These are phyloP conservation scores for Ancistrus triradiatus DNA, from an alignment of 2,113 vertebrate species.

Conservation along the genomic window DNA sequence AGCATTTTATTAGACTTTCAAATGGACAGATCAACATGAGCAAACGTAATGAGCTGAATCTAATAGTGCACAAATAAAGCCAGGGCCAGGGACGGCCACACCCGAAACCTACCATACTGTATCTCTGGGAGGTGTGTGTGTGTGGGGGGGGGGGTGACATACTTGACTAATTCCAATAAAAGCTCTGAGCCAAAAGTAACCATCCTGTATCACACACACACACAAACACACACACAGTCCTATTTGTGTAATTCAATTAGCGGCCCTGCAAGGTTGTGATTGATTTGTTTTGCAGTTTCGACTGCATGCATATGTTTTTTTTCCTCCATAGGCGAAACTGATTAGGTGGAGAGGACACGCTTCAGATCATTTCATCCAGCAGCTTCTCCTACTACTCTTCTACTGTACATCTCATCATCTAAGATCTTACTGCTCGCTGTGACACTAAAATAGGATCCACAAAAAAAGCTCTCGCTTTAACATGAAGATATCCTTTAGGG, in stretches of 20 bases:
- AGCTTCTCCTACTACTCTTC: neutral
- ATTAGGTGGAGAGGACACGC: conserved; percentile 52
- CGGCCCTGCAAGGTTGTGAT: conserved; percentile 61
- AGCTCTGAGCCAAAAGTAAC: conserved; percentile 55
- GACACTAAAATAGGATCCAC: too few species aligned
- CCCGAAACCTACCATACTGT: too few species aligned
- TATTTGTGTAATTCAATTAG: conserved; percentile 74
- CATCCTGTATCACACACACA: conserved; percentile 44
- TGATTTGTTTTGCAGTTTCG: conserved; percentile 62
- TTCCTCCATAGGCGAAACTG: conserved; percentile 11
- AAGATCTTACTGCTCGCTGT: neutral
- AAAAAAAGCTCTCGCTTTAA: too few species aligned
- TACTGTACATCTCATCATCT: neutral
- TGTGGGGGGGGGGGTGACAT: conserved; percentile 22
- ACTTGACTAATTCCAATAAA: conserved; percentile 65
- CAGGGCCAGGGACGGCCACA: too few species aligned
- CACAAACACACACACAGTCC: conserved; percentile 40
- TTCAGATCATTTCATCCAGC: neutral
- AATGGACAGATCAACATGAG: too few species aligned
- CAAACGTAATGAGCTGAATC: too few species aligned
- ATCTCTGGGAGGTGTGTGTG: neutral
- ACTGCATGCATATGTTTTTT: conserved; percentile 21
- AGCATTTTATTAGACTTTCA: too few species aligned
- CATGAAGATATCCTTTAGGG: too few species aligned
- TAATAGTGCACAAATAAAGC: too few species aligned